Evolutionary conservation across 2,888 invertebrate species (phyloP).

Genomic region (Polymixis flavicincta): DNA sequence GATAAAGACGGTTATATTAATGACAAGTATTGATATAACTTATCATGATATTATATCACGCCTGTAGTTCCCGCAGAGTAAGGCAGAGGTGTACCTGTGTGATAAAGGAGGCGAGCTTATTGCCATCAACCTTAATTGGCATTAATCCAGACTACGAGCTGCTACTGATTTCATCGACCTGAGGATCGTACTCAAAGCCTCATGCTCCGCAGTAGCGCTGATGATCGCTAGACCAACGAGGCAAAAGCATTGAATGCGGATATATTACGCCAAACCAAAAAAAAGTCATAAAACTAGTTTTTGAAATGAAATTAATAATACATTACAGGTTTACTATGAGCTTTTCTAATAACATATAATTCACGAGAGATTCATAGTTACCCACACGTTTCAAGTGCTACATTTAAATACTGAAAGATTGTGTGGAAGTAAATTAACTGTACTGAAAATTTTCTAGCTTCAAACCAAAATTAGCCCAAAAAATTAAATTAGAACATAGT

Average conservation of each 20-base stretch:
- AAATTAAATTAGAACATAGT: neutral
- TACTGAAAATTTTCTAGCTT: neutral
- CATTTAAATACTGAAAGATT: neutral
- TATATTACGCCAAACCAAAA: too few relatives aligned
- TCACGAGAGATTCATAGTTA: neutral
- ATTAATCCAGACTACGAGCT: neutral
- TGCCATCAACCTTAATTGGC: neutral
- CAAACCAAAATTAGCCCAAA: neutral
- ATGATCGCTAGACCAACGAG: neutral
- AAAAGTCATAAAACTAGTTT: neutral
- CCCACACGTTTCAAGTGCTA: neutral
- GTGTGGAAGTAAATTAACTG: neutral
- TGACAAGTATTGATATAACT: too few relatives aligned
- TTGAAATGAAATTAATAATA: neutral
- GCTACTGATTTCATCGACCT: neutral
- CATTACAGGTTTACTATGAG: neutral
- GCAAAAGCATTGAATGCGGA: too few relatives aligned
- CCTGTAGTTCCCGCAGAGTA: too few relatives aligned
- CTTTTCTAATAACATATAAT: too few relatives aligned
- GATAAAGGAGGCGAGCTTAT: neutral
- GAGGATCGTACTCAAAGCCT: too few relatives aligned
- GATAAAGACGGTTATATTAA: too few relatives aligned
- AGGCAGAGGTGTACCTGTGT: too few relatives aligned
- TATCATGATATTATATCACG: too few relatives aligned
- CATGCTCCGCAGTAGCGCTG: neutral